Conservation (phyloP, 1,140 invertebrate species). For the Steinernema khuongi region DNA sequence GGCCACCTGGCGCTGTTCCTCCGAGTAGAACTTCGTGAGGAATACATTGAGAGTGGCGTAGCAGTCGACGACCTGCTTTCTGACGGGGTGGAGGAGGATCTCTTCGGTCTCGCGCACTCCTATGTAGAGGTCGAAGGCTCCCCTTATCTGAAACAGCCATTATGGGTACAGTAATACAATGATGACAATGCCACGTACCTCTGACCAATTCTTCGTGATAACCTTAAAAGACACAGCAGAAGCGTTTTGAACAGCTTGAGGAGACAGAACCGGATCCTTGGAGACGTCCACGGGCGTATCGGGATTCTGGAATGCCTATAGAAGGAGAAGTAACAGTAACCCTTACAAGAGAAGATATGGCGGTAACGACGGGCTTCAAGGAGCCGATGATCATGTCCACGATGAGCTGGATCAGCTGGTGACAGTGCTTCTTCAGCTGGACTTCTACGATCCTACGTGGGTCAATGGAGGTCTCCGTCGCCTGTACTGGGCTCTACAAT, state of each 20-base stretch:
- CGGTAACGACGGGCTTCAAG: constrained; percentile 23
- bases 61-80: constrained; percentile 43
- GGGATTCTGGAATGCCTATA: neutral
- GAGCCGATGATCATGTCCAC: constrained; percentile 38
- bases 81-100: constrained; percentile 51
- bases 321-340: neutral
- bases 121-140: constrained; percentile 51
- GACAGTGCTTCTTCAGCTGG: constrained; percentile 46
- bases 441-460: constrained; percentile 51
- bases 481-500: constrained; percentile 53
- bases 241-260: constrained; percentile 1
- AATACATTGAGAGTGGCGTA: constrained; percentile 45
- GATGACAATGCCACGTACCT: neutral
- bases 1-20: constrained; percentile 48
- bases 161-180: neutral
- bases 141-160: constrained; percentile 40
- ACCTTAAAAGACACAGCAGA: neutral
- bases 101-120: constrained; percentile 53
- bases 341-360: constrained; percentile 24
- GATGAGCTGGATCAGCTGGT: constrained; percentile 42
- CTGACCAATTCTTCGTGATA: neutral
- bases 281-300: neutral
- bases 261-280: neutral
- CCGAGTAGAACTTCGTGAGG: constrained; percentile 41
- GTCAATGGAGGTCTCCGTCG: constrained; percentile 50